These are phyloP conservation scores for Oedothorax gibbosus DNA, from an alignment of 1,140 invertebrate genomes.

Conservation along the genomic window DNA sequence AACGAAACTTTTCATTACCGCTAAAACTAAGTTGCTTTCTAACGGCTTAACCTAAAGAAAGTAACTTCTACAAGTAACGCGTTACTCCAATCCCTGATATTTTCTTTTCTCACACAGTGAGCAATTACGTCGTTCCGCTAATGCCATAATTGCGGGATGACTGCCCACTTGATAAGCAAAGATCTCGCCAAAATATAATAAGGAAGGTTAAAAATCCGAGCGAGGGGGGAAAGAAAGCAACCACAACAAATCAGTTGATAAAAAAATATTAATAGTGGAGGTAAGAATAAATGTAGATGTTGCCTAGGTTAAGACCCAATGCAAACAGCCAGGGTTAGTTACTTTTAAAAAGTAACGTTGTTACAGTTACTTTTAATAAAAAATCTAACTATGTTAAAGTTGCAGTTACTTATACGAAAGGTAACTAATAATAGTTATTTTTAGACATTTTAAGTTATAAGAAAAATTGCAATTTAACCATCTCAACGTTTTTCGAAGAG, in stretches of 20 bases:
- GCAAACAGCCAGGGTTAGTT: too few relatives aligned
- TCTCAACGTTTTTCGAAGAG: too few relatives aligned
- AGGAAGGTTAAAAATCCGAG: conserved; percentile 36
- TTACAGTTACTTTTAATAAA: too few relatives aligned
- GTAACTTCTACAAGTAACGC: too few relatives aligned
- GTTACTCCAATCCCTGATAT: conserved; percentile 27
- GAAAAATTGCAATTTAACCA: too few relatives aligned
- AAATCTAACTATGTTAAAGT: neutral
- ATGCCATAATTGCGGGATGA: conserved; percentile 54
- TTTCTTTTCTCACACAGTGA: conserved; percentile 38
- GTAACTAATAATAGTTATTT: too few relatives aligned
- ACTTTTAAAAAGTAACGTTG: too few relatives aligned
- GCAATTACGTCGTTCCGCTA: conserved; percentile 57
- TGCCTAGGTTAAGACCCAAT: neutral
- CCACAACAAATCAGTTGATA: neutral
- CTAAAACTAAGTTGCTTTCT: too few relatives aligned
- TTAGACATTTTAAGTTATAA: too few relatives aligned
- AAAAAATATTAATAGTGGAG: conserved; percentile 28
- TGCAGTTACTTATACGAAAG: too few relatives aligned
- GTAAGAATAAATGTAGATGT: conserved; percentile 5
- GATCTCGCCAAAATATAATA: conserved; percentile 46
- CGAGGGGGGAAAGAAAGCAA: conserved; percentile 5
- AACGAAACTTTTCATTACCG: too few relatives aligned
- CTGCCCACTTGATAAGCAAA: conserved; percentile 55
- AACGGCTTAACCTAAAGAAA: too few relatives aligned